Conservation (phyloP, 2,888 invertebrate genomes). For the Anagyrus pseudococci region DNA sequence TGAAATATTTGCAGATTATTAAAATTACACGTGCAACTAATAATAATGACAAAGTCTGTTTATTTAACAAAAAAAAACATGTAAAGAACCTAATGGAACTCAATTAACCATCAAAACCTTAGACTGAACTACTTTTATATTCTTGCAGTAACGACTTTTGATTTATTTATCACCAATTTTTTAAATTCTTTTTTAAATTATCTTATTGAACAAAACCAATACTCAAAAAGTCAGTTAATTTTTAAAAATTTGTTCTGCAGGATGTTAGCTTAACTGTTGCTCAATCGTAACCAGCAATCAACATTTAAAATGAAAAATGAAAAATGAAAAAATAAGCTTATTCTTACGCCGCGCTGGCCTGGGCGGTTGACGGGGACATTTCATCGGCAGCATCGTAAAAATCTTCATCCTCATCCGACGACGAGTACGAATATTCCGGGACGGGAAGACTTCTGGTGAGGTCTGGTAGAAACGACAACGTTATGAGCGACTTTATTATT, state of each 20-base stretch:
- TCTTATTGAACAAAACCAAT: too few relatives aligned
- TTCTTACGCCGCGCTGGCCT: slow-evolving; percentile 34
- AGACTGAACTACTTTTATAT: too few relatives aligned
- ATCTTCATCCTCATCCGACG: slow-evolving; percentile 94
- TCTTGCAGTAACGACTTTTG: too few relatives aligned
- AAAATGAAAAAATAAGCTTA: background rate
- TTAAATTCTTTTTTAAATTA: too few relatives aligned
- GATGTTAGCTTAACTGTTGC: too few relatives aligned
- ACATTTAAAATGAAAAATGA: background rate
- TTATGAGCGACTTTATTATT: too few relatives aligned
- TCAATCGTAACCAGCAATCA: background rate
- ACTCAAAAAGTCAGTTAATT: too few relatives aligned
- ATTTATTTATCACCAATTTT: too few relatives aligned
- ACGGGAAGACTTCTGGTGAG: slow-evolving; percentile 66
- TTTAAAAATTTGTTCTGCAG: too few relatives aligned
- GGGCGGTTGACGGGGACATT: slow-evolving; percentile 51
- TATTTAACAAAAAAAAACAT: too few relatives aligned
- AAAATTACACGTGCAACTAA: background rate
- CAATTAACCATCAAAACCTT: too few relatives aligned
- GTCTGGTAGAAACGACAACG: slow-evolving; percentile 26
- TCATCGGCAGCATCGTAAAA: slow-evolving; percentile 91
- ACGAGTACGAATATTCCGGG: slow-evolving; percentile 95
- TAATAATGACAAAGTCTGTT: background rate
- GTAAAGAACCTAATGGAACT: too few relatives aligned
- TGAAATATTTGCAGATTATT: slow-evolving; percentile 37